Evolutionary conservation across 2,113 vertebrate genomes (phyloP).

Genomic region (Lophotis ruficrista): DNA sequence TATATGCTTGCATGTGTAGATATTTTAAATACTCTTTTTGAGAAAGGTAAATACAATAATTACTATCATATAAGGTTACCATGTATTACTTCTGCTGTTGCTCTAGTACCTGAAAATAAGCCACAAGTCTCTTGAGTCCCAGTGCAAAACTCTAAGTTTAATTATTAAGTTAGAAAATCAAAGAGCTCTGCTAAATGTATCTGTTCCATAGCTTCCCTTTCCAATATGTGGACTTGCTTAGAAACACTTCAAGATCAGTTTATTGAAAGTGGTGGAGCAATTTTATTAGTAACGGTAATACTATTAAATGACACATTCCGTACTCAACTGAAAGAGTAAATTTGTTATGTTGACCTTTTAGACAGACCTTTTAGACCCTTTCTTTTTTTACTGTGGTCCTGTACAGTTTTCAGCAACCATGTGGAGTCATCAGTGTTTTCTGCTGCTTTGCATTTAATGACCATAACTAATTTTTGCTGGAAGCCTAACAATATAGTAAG

Average conservation of each 20-base stretch:
- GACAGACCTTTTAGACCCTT: not conserved
- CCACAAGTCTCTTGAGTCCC: not conserved
- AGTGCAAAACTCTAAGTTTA: not conserved
- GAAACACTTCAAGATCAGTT: not conserved
- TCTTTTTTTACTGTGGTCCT: not conserved
- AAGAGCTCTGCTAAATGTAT: not conserved
- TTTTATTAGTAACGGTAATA: not conserved
- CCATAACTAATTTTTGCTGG: not conserved
- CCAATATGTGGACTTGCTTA: not conserved
- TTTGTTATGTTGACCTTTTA: not conserved
- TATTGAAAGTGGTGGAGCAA: not conserved
- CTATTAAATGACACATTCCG: not conserved
- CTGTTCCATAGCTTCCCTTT: not conserved
- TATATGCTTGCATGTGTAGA: not conserved
- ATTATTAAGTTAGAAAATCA: not conserved
- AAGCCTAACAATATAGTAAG: not conserved
- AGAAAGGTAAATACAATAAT: not conserved
- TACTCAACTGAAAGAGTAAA: not conserved
- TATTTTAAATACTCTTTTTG: not conserved
- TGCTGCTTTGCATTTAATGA: not conserved
- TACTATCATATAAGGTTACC: not conserved
- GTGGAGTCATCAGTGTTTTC: not conserved
- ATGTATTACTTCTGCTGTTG: not conserved
- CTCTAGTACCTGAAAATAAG: not conserved
- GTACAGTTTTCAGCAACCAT: not conserved